Base-by-base conservation (phyloP, 2,888 invertebrate genomes). In the Drosophila prostipennis region DNA sequence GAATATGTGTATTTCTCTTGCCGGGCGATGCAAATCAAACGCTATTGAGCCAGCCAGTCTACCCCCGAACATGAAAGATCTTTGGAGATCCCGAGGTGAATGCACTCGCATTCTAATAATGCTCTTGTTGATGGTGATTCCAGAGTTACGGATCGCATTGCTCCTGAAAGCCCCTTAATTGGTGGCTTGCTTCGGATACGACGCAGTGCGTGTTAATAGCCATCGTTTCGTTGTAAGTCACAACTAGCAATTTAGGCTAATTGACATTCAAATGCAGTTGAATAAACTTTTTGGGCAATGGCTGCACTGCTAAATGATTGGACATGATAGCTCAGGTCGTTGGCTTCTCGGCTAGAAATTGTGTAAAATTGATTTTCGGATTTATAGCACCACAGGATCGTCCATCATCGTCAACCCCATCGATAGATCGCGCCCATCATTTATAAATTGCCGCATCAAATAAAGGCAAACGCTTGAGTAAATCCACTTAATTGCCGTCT, bases 261-360 rank as follows among this genome's bases (percentile, higher is more conserved):
- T 85, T 85, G 88, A 72, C 84, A 85, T 85, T 88, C 84, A 80
- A 88, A 88, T 86, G 79, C 86, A 83, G 88, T 87, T 84, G 86
- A 87, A 84, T 80, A 78, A 86, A 80, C 74, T 75, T 57, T 49
- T 42, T 49, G 37, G 61, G 52, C 64, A 48, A 16, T 32, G 46
- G 43, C 37, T 64, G 68, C 55, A 60, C 56, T 72, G 19, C n/a
- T 40, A 29, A 19, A 19, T 32, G 19, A 40, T 39, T 55, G 48
- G 34, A 7, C 7, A 29, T 7, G 23, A 69, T 63, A 39, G 43
- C 7, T 19, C 37, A 40, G 67, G 43, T 65, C 39, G 46, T 53
- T 65, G 45, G 19, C 67, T 65, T 45, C n/a, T 26, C 1, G 11
- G 23, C 29, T 39, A 37, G 0, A 4, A 23, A 16, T 32, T 10